phyloP scores from a whole-genome alignment of 2,888 invertebrate species.

The Stenoptilia bipunctidactyla region DNA sequence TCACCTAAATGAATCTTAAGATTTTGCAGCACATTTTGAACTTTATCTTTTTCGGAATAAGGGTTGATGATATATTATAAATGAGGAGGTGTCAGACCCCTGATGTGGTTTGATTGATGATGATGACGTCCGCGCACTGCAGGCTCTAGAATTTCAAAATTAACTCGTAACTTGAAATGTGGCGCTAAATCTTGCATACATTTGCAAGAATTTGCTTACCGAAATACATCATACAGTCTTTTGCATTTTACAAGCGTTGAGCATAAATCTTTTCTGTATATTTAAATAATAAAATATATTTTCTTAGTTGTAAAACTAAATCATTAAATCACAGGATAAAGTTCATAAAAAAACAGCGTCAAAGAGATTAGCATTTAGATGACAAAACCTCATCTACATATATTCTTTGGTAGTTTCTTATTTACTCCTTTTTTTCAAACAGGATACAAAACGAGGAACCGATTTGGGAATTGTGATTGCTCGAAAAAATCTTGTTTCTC shows the following conservation, averaged over 20 bases:
- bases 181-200: constrained; percentile 4
- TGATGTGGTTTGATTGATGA: constrained; percentile 48
- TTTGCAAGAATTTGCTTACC: not conserved
- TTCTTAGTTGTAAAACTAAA: no score
- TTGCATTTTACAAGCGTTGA: no score
- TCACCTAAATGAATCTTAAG: not conserved
- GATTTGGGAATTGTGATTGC: constrained; percentile 87
- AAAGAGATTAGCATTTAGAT: no score
- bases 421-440: constrained; percentile 21
- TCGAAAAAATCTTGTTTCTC: constrained; percentile 81
- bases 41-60: not conserved
- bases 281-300: no score
- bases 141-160: constrained; percentile 21
- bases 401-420: no score
- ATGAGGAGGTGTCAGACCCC: constrained; percentile 32
- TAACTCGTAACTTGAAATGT: constrained; percentile 23
- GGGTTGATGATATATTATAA: constrained; percentile 18
- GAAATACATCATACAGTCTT: no score
- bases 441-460: constrained; percentile 84
- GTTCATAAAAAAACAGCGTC: no score
- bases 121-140: constrained; percentile 26
- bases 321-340: no score
- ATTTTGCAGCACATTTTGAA: not conserved
- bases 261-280: no score
- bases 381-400: no score